Conservation (phyloP, 1,140 invertebrate genomes). For the Drosophila ercepeae region DNA sequence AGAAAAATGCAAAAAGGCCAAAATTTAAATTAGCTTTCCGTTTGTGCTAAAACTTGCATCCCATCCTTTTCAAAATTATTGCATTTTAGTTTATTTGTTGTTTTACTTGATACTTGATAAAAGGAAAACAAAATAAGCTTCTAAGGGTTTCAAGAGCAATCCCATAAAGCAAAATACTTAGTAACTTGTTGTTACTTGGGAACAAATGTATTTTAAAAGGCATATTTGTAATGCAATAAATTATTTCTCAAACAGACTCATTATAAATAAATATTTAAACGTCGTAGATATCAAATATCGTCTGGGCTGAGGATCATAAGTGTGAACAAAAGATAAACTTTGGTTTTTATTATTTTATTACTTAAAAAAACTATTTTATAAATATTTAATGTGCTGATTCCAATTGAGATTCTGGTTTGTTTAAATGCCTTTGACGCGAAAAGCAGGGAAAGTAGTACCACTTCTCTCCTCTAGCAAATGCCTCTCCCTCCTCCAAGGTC, state of each 20-base stretch:
- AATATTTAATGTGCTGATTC: slow-evolving; percentile 25
- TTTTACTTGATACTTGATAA: neutral
- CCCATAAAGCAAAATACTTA: no score
- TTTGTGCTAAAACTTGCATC: no score
- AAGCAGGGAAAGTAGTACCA: slow-evolving; percentile 74
- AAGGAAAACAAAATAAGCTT: neutral
- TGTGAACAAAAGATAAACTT: neutral
- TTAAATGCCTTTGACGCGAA: neutral
- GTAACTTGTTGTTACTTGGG: no score
- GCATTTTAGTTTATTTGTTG: neutral
- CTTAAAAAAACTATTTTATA: slow-evolving; percentile 18
- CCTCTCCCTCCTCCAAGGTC: slow-evolving; percentile 86
- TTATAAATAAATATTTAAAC: no score
- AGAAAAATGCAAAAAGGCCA: no score
- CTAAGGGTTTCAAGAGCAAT: no score
- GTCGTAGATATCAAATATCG: no score
- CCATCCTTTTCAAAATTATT: no score
- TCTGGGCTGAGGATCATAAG: neutral
- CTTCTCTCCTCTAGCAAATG: slow-evolving; percentile 85
- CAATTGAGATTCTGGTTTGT: slow-evolving; percentile 22
- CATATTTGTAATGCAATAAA: neutral
- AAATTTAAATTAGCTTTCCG: no score
- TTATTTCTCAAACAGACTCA: neutral
- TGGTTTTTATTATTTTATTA: slow-evolving; percentile 6
- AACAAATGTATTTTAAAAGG: no score